Conservation (phyloP, 2,113 vertebrate species). For the Hyla sarda region DNA sequence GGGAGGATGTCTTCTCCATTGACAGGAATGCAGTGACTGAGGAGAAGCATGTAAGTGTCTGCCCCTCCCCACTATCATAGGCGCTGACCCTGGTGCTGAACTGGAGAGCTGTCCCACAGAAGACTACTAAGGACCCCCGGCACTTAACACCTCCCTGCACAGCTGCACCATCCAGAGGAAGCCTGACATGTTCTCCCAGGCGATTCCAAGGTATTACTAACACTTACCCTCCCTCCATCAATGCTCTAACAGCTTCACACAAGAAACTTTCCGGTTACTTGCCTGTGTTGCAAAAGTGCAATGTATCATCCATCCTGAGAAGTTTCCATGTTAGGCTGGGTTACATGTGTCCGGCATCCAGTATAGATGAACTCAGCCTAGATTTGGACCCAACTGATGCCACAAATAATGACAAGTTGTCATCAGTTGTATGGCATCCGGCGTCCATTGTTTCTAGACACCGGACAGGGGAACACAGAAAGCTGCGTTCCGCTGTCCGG, state of each 20-base stretch:
- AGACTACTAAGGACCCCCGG: conserved; percentile 8
- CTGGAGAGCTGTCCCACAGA: conserved; percentile 49
- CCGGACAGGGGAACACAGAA: no score
- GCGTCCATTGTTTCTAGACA: no score
- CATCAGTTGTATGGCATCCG: no score
- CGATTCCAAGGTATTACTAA: conserved; percentile 47
- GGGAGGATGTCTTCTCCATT: background rate
- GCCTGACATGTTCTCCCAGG: conserved; percentile 46
- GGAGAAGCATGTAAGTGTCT: background rate
- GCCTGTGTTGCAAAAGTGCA: background rate
- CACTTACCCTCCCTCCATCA: conserved; percentile 4
- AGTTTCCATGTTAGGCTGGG: no score
- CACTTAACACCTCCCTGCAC: conserved; percentile 42
- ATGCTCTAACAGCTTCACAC: conserved; percentile 2
- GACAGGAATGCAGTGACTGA: conserved; percentile 39
- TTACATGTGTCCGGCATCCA: no score
- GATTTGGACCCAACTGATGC: no score
- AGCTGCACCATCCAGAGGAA: conserved; percentile 32
- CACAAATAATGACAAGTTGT: no score
- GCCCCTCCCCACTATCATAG: conserved; percentile 35
- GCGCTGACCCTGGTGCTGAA: conserved; percentile 58
- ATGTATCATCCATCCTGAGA: background rate
- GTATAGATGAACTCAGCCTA: no score
- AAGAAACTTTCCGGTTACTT: conserved; percentile 36
- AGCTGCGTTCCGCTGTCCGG: no score